These are phyloP conservation scores for Actenoides lindsayi DNA, from an alignment of 2,113 vertebrate genomes.

Conservation along the genomic window DNA sequence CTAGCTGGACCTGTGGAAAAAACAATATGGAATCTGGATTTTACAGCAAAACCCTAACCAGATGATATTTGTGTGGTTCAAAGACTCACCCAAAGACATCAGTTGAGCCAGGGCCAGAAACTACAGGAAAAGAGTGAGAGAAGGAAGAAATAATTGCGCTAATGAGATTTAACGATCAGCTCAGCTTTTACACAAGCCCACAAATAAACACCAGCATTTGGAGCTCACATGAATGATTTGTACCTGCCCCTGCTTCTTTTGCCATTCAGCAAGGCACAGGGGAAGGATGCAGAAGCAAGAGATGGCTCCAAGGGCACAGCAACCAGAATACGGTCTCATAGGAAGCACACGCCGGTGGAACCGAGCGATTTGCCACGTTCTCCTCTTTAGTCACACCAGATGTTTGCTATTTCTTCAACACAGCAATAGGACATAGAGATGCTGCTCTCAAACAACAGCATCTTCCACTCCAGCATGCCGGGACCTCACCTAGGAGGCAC, in stretches of 20 bases:
- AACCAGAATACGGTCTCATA: neutral
- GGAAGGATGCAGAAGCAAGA: neutral
- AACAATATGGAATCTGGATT: conserved; percentile 1
- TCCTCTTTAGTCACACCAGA: neutral
- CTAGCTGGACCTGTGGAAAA: conserved; percentile 4
- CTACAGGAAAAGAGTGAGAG: neutral
- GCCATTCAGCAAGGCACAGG: neutral
- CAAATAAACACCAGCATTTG: neutral
- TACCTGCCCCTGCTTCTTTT: neutral
- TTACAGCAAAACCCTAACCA: conserved; percentile 24
- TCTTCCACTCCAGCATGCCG: neutral
- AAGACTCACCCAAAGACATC: neutral
- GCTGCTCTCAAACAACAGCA: neutral
- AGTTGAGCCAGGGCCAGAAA: neutral
- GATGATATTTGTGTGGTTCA: conserved; percentile 28
- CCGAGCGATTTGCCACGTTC: neutral
- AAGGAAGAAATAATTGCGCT: neutral
- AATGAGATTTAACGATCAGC: neutral
- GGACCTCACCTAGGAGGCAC: neutral
- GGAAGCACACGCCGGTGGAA: neutral
- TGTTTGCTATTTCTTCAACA: neutral
- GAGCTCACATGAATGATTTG: neutral
- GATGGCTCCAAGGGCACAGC: neutral
- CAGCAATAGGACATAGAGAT: neutral
- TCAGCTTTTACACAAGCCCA: neutral